Evolutionary conservation across 2,888 invertebrate species (phyloP).

Genomic region (Chrysomela aeneicollis): DNA sequence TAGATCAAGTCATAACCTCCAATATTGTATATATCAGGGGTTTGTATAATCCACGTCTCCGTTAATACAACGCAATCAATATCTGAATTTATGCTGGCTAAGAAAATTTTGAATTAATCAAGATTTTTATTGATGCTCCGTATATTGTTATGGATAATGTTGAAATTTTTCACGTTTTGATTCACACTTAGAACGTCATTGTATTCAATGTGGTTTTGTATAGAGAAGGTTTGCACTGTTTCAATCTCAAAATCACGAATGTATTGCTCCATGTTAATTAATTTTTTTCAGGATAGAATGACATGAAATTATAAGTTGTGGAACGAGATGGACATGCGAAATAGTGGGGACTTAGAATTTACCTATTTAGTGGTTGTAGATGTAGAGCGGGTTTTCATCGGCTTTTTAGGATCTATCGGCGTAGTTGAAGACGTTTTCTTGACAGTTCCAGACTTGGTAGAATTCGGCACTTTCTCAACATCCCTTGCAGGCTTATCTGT

Average conservation of each 20-base stretch:
- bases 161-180: conserved; percentile 1
- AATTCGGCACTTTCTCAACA: neutral
- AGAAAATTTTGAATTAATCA: neutral
- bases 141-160: conserved; percentile 2
- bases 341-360: neutral
- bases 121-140: conserved; percentile 3
- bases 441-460: neutral
- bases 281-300: neutral
- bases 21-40: neutral
- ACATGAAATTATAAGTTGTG: neutral
- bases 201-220: conserved; percentile 3
- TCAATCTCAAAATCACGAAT: conserved; percentile 6
- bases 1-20: conserved; percentile 2
- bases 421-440: conserved; percentile 6
- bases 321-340: neutral
- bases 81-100: neutral
- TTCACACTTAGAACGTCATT: conserved; percentile 4
- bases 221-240: neutral
- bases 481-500: neutral
- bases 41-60: conserved; percentile 3
- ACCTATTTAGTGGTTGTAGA: conserved; percentile 10
- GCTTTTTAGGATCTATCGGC: neutral
- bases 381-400: conserved; percentile 2
- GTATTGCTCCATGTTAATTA: conserved; percentile 3
- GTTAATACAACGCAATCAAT: conserved; percentile 9